A percentile compares a stretch with the other conserved stretches of the same genome.
Conservation (phyloP, 2,888 invertebrate genomes). For the Eumacrocentrus americanus region DNA sequence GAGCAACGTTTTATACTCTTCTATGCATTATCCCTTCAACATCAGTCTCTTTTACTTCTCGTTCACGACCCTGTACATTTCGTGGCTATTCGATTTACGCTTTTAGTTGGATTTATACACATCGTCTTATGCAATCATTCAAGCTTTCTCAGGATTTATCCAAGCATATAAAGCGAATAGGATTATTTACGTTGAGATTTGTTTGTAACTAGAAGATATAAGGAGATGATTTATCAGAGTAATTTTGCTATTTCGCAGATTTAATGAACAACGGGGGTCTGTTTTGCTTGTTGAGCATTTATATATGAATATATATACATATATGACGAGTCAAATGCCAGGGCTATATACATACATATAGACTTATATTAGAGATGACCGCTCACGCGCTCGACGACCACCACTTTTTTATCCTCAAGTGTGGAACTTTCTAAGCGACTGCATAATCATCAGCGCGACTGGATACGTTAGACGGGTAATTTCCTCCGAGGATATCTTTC, state of each 20-base stretch:
- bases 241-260: too few relatives aligned
- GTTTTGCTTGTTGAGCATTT: background rate
- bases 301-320: background rate
- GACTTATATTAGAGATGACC: constrained; percentile 21
- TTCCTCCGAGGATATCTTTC: constrained; percentile 28
- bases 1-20: background rate
- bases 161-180: too few relatives aligned
- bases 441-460: constrained; percentile 34
- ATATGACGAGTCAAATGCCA: background rate
- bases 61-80: background rate
- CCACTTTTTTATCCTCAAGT: constrained; percentile 17
- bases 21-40: background rate
- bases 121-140: too few relatives aligned
- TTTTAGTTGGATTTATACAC: background rate
- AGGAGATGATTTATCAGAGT: too few relatives aligned
- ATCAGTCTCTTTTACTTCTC: too few relatives aligned
- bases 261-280: too few relatives aligned
- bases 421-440: constrained; percentile 37
- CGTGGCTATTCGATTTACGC: background rate
- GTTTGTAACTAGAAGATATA: too few relatives aligned
- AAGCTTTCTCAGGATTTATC: too few relatives aligned
- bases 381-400: constrained; percentile 11
- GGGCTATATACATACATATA: background rate
- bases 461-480: constrained; percentile 28
- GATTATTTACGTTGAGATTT: too few relatives aligned